Conservation (phyloP, 2,113 vertebrate species). For the Egretta garzetta region DNA sequence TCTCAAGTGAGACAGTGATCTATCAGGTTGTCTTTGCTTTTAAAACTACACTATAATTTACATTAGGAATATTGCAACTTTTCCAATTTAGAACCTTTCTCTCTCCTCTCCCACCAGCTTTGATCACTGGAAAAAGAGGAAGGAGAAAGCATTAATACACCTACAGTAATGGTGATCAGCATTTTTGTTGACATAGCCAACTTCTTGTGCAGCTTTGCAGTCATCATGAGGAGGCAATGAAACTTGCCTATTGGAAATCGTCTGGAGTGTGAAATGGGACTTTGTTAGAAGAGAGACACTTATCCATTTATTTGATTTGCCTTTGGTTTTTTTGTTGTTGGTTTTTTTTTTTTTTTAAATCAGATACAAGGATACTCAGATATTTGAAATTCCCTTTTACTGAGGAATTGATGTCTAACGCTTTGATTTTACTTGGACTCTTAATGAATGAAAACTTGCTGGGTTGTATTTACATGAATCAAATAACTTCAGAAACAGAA, state of each 20-base stretch:
- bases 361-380: background rate
- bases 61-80: background rate
- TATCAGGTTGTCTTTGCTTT: background rate
- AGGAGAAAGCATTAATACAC: background rate
- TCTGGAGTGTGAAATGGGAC: background rate
- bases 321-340: background rate
- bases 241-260: background rate
- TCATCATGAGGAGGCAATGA: background rate
- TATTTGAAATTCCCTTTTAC: conserved; percentile 17
- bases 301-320: background rate
- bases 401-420: conserved; percentile 13
- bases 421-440: conserved; percentile 40
- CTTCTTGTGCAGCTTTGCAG: background rate
- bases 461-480: background rate
- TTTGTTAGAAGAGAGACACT: background rate
- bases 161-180: background rate
- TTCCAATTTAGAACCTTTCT: background rate
- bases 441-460: background rate
- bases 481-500: background rate
- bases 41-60: background rate
- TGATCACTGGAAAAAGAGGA: background rate
- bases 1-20: background rate
- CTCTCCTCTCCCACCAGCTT: background rate
- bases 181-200: background rate
- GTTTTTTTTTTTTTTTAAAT: background rate